Conservation (phyloP, 2,888 invertebrate genomes). For the Geotrupes spiniger region DNA sequence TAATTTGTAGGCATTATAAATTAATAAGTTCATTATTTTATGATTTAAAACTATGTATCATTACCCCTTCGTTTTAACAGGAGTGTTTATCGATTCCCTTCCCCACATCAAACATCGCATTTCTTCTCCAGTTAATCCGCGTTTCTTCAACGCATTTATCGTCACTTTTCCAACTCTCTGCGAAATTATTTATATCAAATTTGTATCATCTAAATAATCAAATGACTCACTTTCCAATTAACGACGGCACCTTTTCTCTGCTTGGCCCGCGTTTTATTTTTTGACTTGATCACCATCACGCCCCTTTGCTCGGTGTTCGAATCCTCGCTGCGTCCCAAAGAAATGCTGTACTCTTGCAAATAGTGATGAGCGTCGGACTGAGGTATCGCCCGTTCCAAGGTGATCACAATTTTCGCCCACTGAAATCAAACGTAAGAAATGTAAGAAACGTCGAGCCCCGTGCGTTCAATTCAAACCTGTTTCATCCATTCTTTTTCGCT, state of each 20-base stretch:
- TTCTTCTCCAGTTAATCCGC: constrained; percentile 84
- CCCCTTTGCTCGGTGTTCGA: constrained; percentile 84
- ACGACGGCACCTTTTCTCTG: constrained; percentile 93
- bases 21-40: background rate
- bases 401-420: constrained; percentile 99
- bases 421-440: constrained; percentile 44
- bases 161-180: constrained; percentile 87
- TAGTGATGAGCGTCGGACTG: constrained; percentile 87
- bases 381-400: constrained; percentile 89
- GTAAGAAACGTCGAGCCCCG: background rate
- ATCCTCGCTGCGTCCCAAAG: constrained; percentile 78
- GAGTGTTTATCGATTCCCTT: constrained; percentile 81
- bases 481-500: constrained; percentile 99
- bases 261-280: constrained; percentile 92
- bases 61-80: constrained; percentile 67
- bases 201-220: too few relatives aligned
- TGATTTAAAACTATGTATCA: too few relatives aligned
- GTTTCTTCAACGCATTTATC: constrained; percentile 74
- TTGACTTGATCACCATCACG: constrained; percentile 97
- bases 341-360: constrained; percentile 93
- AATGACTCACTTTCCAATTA: constrained; percentile 97
- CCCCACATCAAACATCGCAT: constrained; percentile 89
- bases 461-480: constrained; percentile 68
- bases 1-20: too few relatives aligned
- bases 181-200: too few relatives aligned